phyloP scores from a whole-genome alignment of 1,140 invertebrate species.

The Drosophila neocordata region DNA sequence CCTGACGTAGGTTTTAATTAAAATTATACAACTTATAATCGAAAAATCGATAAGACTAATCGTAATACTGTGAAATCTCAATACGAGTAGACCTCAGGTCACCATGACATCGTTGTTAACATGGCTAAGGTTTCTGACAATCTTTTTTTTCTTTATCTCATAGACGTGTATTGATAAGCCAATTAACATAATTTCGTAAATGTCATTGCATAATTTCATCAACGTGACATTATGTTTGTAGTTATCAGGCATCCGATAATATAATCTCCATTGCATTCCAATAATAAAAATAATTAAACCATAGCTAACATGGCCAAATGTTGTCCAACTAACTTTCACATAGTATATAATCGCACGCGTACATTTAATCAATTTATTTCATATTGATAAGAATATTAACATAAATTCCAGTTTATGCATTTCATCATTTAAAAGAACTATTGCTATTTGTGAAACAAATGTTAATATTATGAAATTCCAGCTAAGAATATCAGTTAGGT shows the following conservation, averaged over 20 bases:
- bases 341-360: too few relatives aligned
- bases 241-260: not conserved
- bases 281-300: too few relatives aligned
- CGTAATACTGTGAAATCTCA: not conserved
- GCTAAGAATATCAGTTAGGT: too few relatives aligned
- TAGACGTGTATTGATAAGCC: not conserved
- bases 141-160: too few relatives aligned
- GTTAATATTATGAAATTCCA: too few relatives aligned
- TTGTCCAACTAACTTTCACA: too few relatives aligned
- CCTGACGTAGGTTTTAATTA: not conserved
- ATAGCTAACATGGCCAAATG: too few relatives aligned
- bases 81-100: not conserved
- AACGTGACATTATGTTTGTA: not conserved
- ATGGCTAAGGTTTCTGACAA: not conserved
- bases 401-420: too few relatives aligned
- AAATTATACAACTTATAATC: not conserved
- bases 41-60: not conserved
- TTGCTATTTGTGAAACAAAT: too few relatives aligned
- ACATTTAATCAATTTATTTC: too few relatives aligned
- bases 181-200: conserved; percentile 3
- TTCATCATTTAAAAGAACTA: too few relatives aligned
- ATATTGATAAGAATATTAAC: too few relatives aligned
- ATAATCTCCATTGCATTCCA: not conserved
- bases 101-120: not conserved
- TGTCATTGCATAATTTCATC: not conserved